A percentile compares a stretch with the other conserved stretches of the same genome.
These are phyloP conservation scores for Montipora capitata DNA, from an alignment of 92 coral and sea anemone genomes.

Conservation along the genomic window DNA sequence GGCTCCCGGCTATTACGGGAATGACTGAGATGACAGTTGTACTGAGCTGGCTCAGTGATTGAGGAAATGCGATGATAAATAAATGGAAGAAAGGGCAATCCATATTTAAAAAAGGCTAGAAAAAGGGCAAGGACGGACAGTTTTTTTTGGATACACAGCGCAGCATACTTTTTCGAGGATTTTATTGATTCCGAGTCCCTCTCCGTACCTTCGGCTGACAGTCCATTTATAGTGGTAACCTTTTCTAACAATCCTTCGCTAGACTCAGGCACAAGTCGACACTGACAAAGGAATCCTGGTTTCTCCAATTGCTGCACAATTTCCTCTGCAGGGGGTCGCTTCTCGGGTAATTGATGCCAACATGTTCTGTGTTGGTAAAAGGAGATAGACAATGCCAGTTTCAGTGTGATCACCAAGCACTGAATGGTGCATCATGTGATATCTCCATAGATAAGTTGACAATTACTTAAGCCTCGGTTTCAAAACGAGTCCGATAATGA, in stretches of 20 bases:
- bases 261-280: constrained; percentile 88
- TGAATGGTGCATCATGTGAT: too few species aligned
- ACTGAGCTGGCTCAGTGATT: too few species aligned
- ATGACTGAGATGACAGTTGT: too few species aligned
- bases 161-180: too few species aligned
- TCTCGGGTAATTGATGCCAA: constrained; percentile 91
- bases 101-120: not conserved
- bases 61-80: too few species aligned
- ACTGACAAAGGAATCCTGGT: constrained; percentile 93
- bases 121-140: not conserved
- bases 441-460: too few species aligned
- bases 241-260: constrained; percentile 84
- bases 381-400: not conserved
- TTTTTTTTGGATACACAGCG: too few species aligned
- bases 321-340: constrained; percentile 86
- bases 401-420: not conserved
- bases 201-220: constrained; percentile 70
- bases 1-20: too few species aligned
- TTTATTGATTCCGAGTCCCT: not conserved
- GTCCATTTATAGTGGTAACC: constrained; percentile 86
- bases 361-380: constrained; percentile 45
- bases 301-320: constrained; percentile 90
- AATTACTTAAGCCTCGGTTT: too few species aligned
- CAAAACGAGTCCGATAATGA: too few species aligned
- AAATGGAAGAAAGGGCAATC: not conserved